Evolutionary conservation across 2,113 vertebrate genomes (phyloP).

Genomic region (Xerus inauris): DNA sequence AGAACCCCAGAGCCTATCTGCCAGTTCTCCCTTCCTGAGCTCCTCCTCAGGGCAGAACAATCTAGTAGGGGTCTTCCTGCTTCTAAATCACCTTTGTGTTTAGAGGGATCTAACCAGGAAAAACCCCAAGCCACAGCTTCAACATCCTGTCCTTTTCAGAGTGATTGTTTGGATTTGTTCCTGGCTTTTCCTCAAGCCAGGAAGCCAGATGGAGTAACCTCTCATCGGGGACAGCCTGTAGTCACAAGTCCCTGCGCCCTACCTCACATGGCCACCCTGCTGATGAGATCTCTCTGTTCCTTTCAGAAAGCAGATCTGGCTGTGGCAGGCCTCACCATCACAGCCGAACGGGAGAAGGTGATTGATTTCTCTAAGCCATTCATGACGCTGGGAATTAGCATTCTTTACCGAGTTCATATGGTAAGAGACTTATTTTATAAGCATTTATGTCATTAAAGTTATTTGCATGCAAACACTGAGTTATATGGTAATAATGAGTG

Average conservation of each 20-base stretch:
- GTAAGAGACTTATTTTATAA: constrained; percentile 89
- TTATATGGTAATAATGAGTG: constrained; percentile 74
- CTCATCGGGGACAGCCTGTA: background rate
- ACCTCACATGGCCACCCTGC: background rate
- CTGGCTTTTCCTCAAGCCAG: background rate
- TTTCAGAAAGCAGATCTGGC: constrained; percentile 98
- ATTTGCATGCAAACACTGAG: constrained; percentile 80
- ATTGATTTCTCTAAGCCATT: constrained; percentile 99
- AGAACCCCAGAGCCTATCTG: background rate
- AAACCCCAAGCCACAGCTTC: background rate
- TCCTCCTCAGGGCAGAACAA: background rate
- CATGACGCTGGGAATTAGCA: constrained; percentile 99
- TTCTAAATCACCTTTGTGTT: background rate
- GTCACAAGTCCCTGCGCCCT: background rate
- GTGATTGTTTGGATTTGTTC: background rate
- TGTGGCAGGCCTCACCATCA: constrained; percentile 97
- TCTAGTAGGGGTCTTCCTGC: background rate
- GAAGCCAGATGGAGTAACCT: background rate
- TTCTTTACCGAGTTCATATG: constrained; percentile 98
- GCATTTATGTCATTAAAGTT: constrained; percentile 77
- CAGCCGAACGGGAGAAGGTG: constrained; percentile 97
- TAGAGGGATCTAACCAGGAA: background rate
- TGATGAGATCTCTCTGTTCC: constrained; percentile 58
- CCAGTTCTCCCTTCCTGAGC: background rate
- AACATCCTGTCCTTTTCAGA: background rate